Evolutionary conservation across 2,113 vertebrate species (phyloP).

Genomic region (Psittacula cyanocephala): DNA sequence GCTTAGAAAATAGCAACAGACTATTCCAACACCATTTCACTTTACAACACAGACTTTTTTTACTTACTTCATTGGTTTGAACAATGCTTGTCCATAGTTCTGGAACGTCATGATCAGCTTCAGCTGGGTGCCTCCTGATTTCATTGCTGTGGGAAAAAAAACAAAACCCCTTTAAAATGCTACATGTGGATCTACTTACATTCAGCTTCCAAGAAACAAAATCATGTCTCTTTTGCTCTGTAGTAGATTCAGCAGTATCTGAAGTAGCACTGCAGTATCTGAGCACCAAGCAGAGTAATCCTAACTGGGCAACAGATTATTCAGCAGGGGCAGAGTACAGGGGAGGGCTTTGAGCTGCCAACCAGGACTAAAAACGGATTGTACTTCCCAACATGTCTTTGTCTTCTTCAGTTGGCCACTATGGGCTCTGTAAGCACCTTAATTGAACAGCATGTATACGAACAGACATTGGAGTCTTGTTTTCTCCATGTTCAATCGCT

Average conservation of each 20-base stretch:
- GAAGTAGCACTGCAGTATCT: not conserved
- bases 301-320: not conserved
- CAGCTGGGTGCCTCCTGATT: conserved; percentile 97
- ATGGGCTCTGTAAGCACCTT: not conserved
- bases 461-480: not conserved
- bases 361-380: not conserved
- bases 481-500: not conserved
- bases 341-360: not conserved
- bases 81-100: conserved; percentile 96
- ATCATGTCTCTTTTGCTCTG: not conserved
- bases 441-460: accelerated
- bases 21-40: not conserved
- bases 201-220: not conserved
- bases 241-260: not conserved
- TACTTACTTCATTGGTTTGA: conserved; percentile 99
- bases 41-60: not conserved
- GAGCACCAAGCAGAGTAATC: not conserved
- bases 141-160: conserved; percentile 86
- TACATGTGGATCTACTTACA: not conserved
- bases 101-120: conserved; percentile 99
- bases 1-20: not conserved
- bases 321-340: not conserved
- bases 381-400: not conserved
- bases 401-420: not conserved
- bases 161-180: not conserved